These are phyloP conservation scores for Emmelina monodactyla DNA, from an alignment of 2,888 invertebrate genomes.

Conservation along the genomic window DNA sequence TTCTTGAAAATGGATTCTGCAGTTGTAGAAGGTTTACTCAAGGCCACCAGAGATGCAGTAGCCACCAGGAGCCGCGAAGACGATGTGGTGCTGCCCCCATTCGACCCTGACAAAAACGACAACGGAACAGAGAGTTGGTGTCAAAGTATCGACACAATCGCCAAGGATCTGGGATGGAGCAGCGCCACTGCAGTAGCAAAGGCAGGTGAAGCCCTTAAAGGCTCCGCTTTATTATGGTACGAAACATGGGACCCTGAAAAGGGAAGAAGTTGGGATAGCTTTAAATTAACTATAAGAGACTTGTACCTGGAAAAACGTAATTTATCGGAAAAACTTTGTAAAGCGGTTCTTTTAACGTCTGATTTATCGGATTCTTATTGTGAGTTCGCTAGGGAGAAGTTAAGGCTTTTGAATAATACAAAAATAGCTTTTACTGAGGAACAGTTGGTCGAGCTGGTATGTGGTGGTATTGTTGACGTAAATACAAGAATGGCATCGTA, in stretches of 20 bases:
- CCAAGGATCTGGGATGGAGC: slow-evolving; percentile 11
- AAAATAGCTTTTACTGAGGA: slow-evolving; percentile 13
- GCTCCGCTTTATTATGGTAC: slow-evolving; percentile 12
- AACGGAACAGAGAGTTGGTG: slow-evolving; percentile 10
- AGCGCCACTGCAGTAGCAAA: slow-evolving; percentile 9
- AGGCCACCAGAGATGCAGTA: not conserved
- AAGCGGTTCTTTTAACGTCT: slow-evolving; percentile 14
- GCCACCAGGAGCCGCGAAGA: not conserved
- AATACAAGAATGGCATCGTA: slow-evolving; percentile 18
- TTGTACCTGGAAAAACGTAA: slow-evolving; percentile 13
- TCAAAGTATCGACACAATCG: slow-evolving; percentile 7
- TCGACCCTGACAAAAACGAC: slow-evolving; percentile 4
- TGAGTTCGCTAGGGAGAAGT: slow-evolving; percentile 18
- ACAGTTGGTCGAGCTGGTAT: slow-evolving; percentile 15
- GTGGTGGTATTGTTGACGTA: slow-evolving; percentile 15
- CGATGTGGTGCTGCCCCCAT: not conserved
- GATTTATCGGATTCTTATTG: slow-evolving; percentile 14
- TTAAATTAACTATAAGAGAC: slow-evolving; percentile 8
- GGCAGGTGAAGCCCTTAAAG: slow-evolving; percentile 11
- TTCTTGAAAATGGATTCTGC: not conserved
- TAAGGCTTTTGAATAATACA: slow-evolving; percentile 12
- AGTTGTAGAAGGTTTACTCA: not conserved
- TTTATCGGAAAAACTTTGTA: slow-evolving; percentile 14
- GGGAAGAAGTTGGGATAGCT: slow-evolving; percentile 12
- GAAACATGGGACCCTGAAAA: slow-evolving; percentile 13